Conservation (phyloP, 2,113 vertebrate genomes). For the Prolemur simus region DNA sequence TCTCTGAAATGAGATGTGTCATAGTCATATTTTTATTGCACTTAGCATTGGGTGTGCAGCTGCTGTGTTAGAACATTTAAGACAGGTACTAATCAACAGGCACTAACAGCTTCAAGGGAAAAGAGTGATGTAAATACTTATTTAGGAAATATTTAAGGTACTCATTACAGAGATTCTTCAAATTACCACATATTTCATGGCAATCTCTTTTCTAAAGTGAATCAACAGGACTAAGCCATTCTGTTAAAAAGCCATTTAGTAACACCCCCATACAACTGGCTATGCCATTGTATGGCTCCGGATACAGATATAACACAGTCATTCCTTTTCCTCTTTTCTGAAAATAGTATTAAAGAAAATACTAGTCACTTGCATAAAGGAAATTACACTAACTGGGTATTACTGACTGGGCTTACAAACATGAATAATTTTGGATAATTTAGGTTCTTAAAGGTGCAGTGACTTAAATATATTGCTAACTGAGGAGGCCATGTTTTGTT, state of each 20-base stretch:
- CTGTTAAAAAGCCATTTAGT: constrained; percentile 35
- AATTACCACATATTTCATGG: constrained; percentile 50
- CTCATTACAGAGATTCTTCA: constrained; percentile 44
- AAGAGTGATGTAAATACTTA: constrained; percentile 36
- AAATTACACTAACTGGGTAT: neutral
- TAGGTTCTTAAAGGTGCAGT: neutral
- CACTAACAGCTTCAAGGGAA: constrained; percentile 35
- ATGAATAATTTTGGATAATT: neutral
- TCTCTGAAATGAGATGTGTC: constrained; percentile 11
- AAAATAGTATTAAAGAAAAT: constrained; percentile 39
- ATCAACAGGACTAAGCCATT: constrained; percentile 20
- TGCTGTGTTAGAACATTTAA: neutral
- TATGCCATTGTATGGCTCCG: neutral
- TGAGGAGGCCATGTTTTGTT: neutral
- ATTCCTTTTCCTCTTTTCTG: neutral
- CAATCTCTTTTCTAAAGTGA: constrained; percentile 50
- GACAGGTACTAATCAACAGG: constrained; percentile 61
- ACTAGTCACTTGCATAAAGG: neutral
- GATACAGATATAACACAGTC: neutral
- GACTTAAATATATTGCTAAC: neutral
- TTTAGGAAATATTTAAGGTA: constrained; percentile 62
- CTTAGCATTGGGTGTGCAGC: neutral
- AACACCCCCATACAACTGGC: neutral
- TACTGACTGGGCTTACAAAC: neutral
- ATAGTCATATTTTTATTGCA: neutral